A percentile compares a stretch with the other conserved stretches of the same genome.
Conservation (phyloP, 2,113 vertebrate genomes). For the Arizona elegans region DNA sequence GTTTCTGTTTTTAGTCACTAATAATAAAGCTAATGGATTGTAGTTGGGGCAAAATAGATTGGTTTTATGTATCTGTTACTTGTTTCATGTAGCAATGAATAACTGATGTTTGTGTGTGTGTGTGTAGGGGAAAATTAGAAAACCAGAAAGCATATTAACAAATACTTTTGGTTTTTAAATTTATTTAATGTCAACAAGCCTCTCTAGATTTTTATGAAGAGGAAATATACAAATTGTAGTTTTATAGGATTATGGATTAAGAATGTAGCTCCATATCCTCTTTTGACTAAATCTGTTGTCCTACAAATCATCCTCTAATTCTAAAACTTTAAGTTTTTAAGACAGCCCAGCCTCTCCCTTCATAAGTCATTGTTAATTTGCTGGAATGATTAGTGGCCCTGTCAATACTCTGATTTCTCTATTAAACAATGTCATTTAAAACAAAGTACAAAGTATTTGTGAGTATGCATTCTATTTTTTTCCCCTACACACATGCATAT, state of each 20-base stretch:
- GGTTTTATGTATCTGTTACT: not conserved
- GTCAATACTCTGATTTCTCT: not conserved
- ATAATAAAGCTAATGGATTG: not conserved
- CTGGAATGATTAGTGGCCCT: not conserved
- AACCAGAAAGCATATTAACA: not conserved
- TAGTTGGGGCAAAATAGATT: not conserved
- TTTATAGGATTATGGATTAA: not conserved
- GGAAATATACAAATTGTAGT: not conserved
- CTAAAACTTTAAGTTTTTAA: not conserved
- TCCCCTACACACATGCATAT: too few relatives aligned
- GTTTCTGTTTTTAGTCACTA: constrained; percentile 31
- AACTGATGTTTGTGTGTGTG: not conserved
- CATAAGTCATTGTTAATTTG: not conserved
- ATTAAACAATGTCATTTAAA: not conserved
- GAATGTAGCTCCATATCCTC: not conserved
- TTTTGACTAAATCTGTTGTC: not conserved
- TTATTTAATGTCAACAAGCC: not conserved
- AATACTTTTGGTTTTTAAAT: not conserved
- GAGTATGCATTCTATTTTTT: not conserved
- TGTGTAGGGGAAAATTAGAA: not conserved
- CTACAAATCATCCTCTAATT: not conserved
- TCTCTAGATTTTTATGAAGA: not conserved
- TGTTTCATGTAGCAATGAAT: not conserved
- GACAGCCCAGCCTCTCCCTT: not conserved
- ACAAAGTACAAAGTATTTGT: not conserved